phyloP scores from a whole-genome alignment of 2,888 invertebrate genomes.

The Salpingus planirostris region DNA sequence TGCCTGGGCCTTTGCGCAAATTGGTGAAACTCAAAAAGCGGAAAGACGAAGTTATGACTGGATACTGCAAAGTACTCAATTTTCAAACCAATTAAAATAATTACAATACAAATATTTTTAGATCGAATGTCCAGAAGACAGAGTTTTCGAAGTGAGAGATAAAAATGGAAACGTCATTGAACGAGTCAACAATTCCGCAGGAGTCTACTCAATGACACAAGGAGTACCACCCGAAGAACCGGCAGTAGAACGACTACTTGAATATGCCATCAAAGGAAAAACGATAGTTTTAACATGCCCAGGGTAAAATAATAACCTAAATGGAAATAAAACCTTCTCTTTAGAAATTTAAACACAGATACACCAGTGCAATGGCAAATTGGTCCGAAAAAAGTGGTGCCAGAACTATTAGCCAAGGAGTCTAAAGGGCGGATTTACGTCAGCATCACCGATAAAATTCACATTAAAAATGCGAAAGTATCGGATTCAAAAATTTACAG shows the following conservation, averaged over 20 bases:
- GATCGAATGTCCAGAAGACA: slow-evolving; percentile 41
- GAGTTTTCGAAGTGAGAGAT: slow-evolving; percentile 47
- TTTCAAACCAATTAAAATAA: slow-evolving; percentile 39
- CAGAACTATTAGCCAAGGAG: slow-evolving; percentile 41
- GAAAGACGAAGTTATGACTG: slow-evolving; percentile 47
- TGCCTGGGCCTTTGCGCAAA: slow-evolving; percentile 41
- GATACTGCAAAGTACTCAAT: slow-evolving; percentile 45
- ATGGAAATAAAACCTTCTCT: slow-evolving; percentile 4
- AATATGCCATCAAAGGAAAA: slow-evolving; percentile 38
- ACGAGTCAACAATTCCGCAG: slow-evolving; percentile 51
- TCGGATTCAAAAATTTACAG: slow-evolving; percentile 53
- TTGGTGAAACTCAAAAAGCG: slow-evolving; percentile 38
- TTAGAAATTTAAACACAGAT: slow-evolving; percentile 47
- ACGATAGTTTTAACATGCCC: slow-evolving; percentile 43
- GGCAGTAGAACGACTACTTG: slow-evolving; percentile 36
- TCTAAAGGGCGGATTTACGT: slow-evolving; percentile 50
- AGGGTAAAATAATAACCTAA: slow-evolving; percentile 33
- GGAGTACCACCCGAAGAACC: slow-evolving; percentile 42
- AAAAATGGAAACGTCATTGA: slow-evolving; percentile 47
- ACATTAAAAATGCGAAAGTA: slow-evolving; percentile 45
- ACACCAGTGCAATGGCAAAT: slow-evolving; percentile 50
- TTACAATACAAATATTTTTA: slow-evolving; percentile 42
- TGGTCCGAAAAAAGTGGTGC: slow-evolving; percentile 43
- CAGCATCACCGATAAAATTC: slow-evolving; percentile 49
- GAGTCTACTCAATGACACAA: slow-evolving; percentile 49